Evolutionary conservation across 2,888 invertebrate species (phyloP).

Genomic region (Agrypnus murinus): DNA sequence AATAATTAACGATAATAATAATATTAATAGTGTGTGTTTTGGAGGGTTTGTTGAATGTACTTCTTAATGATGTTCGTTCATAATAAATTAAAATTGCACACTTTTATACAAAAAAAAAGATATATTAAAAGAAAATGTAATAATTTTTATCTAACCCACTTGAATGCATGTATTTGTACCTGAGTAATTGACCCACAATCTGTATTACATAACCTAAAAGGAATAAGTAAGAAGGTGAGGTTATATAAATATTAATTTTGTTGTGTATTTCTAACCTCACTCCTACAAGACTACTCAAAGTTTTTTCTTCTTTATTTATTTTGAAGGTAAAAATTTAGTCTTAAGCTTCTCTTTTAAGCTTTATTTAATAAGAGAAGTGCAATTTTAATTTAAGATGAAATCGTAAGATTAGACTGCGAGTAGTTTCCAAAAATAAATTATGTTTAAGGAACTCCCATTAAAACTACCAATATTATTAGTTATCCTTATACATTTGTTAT

Average conservation of each 20-base stretch:
- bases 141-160: not conserved
- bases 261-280: not conserved
- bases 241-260: not conserved
- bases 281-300: not conserved
- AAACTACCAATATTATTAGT: too few species aligned
- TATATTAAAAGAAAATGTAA: too few species aligned
- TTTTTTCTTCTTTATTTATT: not conserved
- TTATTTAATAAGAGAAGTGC: not conserved
- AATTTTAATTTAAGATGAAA: slow-evolving; percentile 9
- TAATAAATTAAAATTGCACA: slow-evolving; percentile 2
- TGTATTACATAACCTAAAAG: not conserved
- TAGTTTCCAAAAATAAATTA: slow-evolving; percentile 3
- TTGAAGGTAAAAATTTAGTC: not conserved
- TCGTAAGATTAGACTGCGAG: not conserved
- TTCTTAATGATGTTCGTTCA: slow-evolving; percentile 10
- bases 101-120: too few species aligned
- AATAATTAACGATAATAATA: not conserved
- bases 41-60: slow-evolving; percentile 33
- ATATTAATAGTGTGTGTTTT: slow-evolving; percentile 21
- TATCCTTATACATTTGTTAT: too few species aligned
- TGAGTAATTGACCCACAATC: not conserved
- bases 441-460: too few species aligned
- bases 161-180: not conserved
- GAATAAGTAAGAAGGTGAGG: not conserved
- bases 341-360: not conserved